Base-by-base conservation (phyloP, 1,140 invertebrate species). In the Trichogramma pretiosum region DNA sequence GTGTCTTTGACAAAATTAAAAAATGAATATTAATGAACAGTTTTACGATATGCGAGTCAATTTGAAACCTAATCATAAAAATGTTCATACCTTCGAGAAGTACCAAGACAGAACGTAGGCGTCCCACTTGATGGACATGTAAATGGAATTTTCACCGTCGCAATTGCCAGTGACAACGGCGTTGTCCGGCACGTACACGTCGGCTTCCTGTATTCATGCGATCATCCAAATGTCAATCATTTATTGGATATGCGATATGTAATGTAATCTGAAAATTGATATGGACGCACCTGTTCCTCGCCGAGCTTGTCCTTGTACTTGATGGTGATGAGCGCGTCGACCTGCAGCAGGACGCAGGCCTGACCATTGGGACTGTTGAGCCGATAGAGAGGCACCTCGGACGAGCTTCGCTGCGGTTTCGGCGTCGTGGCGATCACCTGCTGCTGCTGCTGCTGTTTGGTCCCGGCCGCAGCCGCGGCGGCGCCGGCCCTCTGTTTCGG, bases 71-170 rank as follows among this genome's bases (percentile, higher is more conserved):
- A n/a, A n/a, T n/a, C n/a, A n/a, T n/a, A 24, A 46, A 39, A 17
- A 23, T 42, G 37, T 33, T 38, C 19, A 62, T 71, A 84, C 82
- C 75, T 84, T 87, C 11, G 77, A 78, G 59, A 87, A 88, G 46
- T 74, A 77, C 70, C 81, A 81, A 24, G 76, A 73, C 5, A 87
- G 61, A 1, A 76, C 69, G 53, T 84, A 87, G 5, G 81, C 81
- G 24, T 80, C 78, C 74, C 85, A 87, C 13, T 77, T 77, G 19
- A 88, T 70, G 21, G 77, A 75, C 65, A 87, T 75, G 0, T 74
- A 77, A 22, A 82, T 79, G 17, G 73, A 64, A 53, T 87, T 85
- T 44, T 82, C 81, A 37, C 79, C 77, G 19, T 78, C 77, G 58
- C 85, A 88, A 49, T 77, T 68, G 0, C 83, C 83, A 3, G 67